Percentiles rank a stretch among this genome's conserved stretches.
These are phyloP conservation scores for Brachymystax lenok DNA, from an alignment of 2,797 vertebrate genomes.

Conservation along the genomic window DNA sequence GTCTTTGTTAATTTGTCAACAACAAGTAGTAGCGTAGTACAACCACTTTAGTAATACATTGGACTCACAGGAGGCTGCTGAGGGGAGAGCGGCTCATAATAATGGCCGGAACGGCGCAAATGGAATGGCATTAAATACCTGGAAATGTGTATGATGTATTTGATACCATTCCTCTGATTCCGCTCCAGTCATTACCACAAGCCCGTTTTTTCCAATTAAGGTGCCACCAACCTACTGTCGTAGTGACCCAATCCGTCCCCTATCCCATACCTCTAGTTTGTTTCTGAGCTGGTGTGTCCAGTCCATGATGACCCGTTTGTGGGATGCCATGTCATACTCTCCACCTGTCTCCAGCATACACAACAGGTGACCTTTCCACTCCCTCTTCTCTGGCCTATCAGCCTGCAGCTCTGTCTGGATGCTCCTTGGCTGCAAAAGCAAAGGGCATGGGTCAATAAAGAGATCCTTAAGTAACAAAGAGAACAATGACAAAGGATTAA, in stretches of 20 bases:
- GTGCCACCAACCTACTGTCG: not conserved
- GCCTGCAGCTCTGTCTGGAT: constrained; percentile 49
- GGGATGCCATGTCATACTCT: constrained; percentile 70
- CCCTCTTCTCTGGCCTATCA: constrained; percentile 61
- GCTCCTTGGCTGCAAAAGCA: constrained; percentile 53
- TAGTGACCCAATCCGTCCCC: not conserved
- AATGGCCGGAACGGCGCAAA: too few species aligned
- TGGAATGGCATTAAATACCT: too few species aligned
- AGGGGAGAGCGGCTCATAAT: too few species aligned
- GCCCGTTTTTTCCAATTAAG: too few species aligned
- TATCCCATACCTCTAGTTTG: constrained; percentile 63
- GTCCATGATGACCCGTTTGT: constrained; percentile 75
- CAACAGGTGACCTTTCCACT: constrained; percentile 72
- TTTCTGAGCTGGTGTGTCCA: constrained; percentile 72
- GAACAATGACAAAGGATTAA: not conserved
- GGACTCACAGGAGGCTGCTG: too few species aligned
- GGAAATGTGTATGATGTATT: too few species aligned
- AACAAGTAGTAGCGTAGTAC: not conserved
- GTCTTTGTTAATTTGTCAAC: not conserved
- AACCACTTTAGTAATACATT: not conserved
- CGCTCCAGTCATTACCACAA: too few species aligned
- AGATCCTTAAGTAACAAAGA: not conserved
- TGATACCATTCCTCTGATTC: too few species aligned
- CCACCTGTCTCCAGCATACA: constrained; percentile 72
- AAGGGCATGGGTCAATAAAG: not conserved